These are phyloP conservation scores for Epinotia ramella DNA, from an alignment of 2,888 invertebrate genomes.

Conservation along the genomic window DNA sequence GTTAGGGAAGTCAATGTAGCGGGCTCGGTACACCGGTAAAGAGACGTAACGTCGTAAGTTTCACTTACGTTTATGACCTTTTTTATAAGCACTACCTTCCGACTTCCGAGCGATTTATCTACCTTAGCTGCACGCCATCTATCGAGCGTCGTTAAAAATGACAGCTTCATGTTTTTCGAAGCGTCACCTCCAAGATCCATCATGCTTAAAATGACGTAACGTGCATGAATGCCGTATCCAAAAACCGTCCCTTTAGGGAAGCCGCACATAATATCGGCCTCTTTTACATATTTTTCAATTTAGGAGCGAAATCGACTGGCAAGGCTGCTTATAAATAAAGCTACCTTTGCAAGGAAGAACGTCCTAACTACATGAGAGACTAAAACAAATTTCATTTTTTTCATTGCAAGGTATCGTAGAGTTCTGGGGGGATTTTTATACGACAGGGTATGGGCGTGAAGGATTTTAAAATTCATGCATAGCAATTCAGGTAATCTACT, in stretches of 20 bases:
- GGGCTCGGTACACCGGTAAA: conserved; percentile 48
- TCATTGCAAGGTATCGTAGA: conserved; percentile 48
- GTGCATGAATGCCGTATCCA: background rate
- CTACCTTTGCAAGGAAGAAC: conserved; percentile 48
- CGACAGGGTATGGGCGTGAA: conserved; percentile 15
- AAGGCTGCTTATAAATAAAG: conserved; percentile 64
- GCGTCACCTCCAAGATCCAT: conserved; percentile 66
- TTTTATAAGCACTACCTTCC: conserved; percentile 28
- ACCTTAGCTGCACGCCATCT: conserved; percentile 65
- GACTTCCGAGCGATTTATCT: conserved; percentile 79
- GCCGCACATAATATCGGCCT: conserved; percentile 57
- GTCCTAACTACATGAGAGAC: background rate
- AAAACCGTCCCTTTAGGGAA: background rate
- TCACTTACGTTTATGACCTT: conserved; percentile 2
- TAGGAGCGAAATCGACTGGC: conserved; percentile 65
- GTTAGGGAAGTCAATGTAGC: conserved; percentile 82
- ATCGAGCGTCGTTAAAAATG: conserved; percentile 75
- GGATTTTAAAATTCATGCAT: conserved; percentile 25
- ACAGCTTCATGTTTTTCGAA: conserved; percentile 75
- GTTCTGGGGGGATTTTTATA: conserved; percentile 55
- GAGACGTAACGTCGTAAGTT: conserved; percentile 2
- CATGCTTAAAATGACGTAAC: background rate
- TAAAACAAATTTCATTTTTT: background rate
- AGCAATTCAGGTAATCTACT: conserved; percentile 1
- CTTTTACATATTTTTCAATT: conserved; percentile 81